Conservation (phyloP, 1,140 invertebrate species). For the Penaeus chinensis region DNA sequence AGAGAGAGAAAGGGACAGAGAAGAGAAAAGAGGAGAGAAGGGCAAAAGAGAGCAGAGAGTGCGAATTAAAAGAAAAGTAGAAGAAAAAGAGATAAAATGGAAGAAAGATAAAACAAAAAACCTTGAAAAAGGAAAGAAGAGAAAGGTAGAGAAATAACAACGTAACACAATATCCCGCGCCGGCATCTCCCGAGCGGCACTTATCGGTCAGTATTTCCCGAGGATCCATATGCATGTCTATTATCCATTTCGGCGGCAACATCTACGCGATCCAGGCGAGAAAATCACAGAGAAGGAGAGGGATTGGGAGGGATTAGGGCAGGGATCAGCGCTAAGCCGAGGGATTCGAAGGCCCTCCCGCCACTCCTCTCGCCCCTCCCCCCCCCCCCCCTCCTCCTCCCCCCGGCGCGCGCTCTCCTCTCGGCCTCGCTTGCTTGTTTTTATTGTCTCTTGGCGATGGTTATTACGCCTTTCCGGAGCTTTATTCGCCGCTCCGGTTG, state of each 20-base stretch:
- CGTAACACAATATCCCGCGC: too few species aligned
- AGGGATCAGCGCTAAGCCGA: constrained; percentile 3
- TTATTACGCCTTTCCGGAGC: too few species aligned
- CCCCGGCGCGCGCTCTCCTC: too few species aligned
- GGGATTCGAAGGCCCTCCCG: constrained; percentile 13
- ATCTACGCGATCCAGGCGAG: constrained; percentile 30
- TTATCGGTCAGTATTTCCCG: constrained; percentile 6
- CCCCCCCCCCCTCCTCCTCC: too few species aligned
- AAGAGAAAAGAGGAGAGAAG: not conserved
- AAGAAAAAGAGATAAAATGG: not conserved
- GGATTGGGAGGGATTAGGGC: constrained; percentile 30
- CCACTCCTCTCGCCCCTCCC: not conserved
- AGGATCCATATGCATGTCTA: constrained; percentile 31
- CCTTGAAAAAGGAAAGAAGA: not conserved
- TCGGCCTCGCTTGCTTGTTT: too few species aligned
- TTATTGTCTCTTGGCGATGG: too few species aligned
- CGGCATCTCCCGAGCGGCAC: not conserved
- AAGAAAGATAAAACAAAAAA: not conserved
- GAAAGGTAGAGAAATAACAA: not conserved
- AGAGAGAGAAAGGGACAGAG: not conserved
- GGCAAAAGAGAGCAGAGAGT: not conserved
- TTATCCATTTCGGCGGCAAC: constrained; percentile 29
- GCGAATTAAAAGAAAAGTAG: not conserved
- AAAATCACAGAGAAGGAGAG: constrained; percentile 39
- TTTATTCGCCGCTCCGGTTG: too few species aligned